Base-by-base conservation (phyloP, 2,888 invertebrate genomes). In the Nineta flava region DNA sequence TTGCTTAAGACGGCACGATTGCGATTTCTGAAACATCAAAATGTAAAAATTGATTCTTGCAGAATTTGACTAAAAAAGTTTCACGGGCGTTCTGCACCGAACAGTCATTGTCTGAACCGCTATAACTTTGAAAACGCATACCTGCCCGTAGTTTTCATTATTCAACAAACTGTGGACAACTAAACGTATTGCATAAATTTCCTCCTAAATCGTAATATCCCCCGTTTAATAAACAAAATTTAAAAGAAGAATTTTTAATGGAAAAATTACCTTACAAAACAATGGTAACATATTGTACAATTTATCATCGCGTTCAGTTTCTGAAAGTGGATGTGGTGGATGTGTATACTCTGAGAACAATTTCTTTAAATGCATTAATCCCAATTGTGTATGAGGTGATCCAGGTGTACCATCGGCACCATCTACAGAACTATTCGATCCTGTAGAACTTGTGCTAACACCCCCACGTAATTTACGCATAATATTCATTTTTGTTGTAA, bases 241-340 rank as follows among this genome's bases (percentile, higher is more conserved):
- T 13, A 17, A 43, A 10, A 41, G 6, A 9, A 16, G 5, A 16
- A 13, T 5, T 17, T 13, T 13, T 13, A 9, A 9, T 44, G 44
- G 3, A 26, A 26, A 6, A 12, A 26, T 60, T 73, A 93, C 94
- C 81, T 95, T 96, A 73, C 94, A 95, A 72, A 97, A 97, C 38
- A 97, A 74, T 50, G 97, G 97, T 63, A 99, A 74, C 92, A 99
- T 94, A 66, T 92, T 93, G 69, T 95, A 95, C 12, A 97, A 75
- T 67, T 93, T 92, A 62, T 87, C 87, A 70, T 96, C 94, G 61
- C 84, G 79, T 65, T 92, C 91, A 50, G 77, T 73, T 55, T 90
- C 88, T 41, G 79, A 76, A 12, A 90, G 73, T 3, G 84, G 79
- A 58, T 88, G 83, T 35, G 85, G 74, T 38, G 93, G 90, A 69